Conservation (phyloP, 1,140 invertebrate species). For the Drosophila bipectinata region DNA sequence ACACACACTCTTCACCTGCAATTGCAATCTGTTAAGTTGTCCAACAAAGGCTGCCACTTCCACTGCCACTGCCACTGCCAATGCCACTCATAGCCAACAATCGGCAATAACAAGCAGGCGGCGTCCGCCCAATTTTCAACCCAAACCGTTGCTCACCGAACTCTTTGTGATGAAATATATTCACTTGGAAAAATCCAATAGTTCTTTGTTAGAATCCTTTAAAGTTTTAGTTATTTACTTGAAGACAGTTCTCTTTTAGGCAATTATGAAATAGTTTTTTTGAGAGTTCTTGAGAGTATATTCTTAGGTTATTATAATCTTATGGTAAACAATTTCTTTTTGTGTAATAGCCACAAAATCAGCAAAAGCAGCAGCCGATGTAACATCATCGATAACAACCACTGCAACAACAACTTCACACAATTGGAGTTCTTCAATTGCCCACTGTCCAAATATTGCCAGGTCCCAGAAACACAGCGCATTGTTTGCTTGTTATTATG, state of each 20-base stretch:
- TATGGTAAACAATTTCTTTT: not conserved
- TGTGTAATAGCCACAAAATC: not conserved
- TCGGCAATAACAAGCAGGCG: conserved; percentile 77
- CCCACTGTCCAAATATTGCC: conserved; percentile 72
- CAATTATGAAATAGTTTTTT: too few species aligned
- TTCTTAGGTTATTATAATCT: too few species aligned
- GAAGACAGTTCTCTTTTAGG: too few species aligned
- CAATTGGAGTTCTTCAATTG: conserved; percentile 76
- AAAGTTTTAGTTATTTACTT: too few species aligned
- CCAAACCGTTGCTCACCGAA: conserved; percentile 50
- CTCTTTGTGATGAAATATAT: conserved; percentile 40
- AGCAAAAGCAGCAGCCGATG: conserved; percentile 35
- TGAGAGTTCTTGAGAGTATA: too few species aligned
- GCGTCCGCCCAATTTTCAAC: conserved; percentile 73
- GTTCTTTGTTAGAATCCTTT: not conserved
- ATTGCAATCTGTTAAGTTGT: conserved; percentile 61
- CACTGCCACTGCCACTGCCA: conserved; percentile 36
- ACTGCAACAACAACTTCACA: conserved; percentile 26
- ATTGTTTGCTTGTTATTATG: conserved; percentile 74
- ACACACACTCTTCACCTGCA: conserved; percentile 20
- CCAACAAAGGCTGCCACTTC: conserved; percentile 32
- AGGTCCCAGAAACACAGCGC: conserved; percentile 41
- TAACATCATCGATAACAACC: conserved; percentile 52
- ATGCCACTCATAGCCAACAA: conserved; percentile 68
- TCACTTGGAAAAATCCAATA: not conserved